A percentile compares a stretch with the other conserved stretches of the same genome.
Evolutionary conservation across 2,797 vertebrate species (phyloP).

Genomic region (Sylvia borin): DNA sequence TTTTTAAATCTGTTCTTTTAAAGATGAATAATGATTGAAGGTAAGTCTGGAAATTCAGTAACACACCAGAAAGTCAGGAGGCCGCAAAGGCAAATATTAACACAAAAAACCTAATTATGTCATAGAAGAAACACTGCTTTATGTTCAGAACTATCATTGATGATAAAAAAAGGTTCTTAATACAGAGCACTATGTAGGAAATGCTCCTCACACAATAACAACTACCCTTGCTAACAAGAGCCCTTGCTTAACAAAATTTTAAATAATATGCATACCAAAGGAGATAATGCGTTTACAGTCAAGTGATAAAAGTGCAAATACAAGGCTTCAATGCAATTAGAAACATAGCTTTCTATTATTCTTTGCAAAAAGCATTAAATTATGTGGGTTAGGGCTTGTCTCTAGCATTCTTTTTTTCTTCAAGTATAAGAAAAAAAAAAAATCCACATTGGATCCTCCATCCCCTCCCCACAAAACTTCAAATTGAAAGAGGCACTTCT

Average conservation of each 20-base stretch:
- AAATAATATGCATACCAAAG: neutral
- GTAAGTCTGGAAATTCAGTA: neutral
- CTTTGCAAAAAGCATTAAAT: neutral
- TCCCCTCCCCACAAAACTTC: neutral
- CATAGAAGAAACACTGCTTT: neutral
- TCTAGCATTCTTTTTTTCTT: neutral
- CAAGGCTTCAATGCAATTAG: neutral
- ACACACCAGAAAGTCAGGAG: neutral
- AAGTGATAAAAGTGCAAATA: neutral
- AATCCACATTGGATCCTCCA: neutral
- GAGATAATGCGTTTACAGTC: neutral
- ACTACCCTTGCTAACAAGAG: neutral
- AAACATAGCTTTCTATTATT: neutral
- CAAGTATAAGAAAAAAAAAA: neutral
- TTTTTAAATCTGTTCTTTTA: neutral
- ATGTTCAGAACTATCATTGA: neutral
- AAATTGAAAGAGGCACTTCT: neutral
- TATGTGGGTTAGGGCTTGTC: neutral
- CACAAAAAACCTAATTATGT: neutral
- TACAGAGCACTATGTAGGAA: neutral
- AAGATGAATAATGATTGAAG: neutral
- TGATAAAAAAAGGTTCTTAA: neutral
- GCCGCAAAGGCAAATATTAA: neutral
- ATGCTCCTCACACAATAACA: accelerated
- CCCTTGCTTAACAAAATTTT: neutral